Base-by-base conservation (phyloP, 64 coral and sea anemone species). In the Hydrozoanthus tunicans region DNA sequence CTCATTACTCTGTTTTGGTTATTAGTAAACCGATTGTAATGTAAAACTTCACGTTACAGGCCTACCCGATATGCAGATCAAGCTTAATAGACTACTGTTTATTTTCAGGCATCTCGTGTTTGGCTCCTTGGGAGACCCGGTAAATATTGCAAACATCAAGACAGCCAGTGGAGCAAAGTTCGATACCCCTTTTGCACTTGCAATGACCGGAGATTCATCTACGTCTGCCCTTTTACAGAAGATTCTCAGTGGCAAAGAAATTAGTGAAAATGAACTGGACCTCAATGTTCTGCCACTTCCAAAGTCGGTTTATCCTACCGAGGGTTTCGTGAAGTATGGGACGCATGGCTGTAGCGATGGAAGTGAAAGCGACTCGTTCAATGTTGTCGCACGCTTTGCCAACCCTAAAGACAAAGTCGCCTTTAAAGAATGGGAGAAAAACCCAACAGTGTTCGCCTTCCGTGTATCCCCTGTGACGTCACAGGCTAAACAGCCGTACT, bases 251-350 rank as follows among this genome's bases (percentile, higher is more conserved):
- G 25, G 15, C 7, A 23, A 15, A 23, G 15, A 4, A 17, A 23
- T 70, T 23, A 12, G 67, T 5, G n/a, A 23, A 70, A n/a, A 6
- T 70, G 6, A 70, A 4, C 67, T 70, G 1, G 67, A 70, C 17
- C 67, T 70, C 7, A 70, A 70, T 70, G 67, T 70, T 70, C 67
- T 70, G 15, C 67, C 67, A 70, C 67, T 70, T 70, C 67, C 67
- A 23, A 7, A 70, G 25, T 70, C 67, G 25, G 67, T 70, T 5
- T 70, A 70, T 13, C 67, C 67, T 6, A 23, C 1, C 11, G 25
- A 25, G 15, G 67, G 17, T 5, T 70, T 70, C 32, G 32, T 43
- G 32, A 43, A 43, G 32, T 43, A 43, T 43, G 32, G 32, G 2
- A 43, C 32, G 32, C 15, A 70, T 20, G 17, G 17, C 17, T 70